Percentiles rank a stretch among this genome's conserved stretches.
Evolutionary conservation across 1,140 invertebrate genomes (phyloP).

Genomic region (Aphelinus atriplicis): DNA sequence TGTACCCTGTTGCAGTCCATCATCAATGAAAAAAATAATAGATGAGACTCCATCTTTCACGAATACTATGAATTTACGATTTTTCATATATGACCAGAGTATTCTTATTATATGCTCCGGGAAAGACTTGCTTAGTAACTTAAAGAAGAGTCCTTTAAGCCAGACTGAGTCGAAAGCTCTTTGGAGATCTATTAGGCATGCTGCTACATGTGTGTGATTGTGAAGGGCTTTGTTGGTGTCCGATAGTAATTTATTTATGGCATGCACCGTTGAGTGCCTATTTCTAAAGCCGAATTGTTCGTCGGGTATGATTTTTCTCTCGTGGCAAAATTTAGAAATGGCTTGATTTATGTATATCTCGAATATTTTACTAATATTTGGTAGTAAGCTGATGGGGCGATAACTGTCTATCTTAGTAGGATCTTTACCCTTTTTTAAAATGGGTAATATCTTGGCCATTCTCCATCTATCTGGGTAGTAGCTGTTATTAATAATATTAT

Average conservation of each 20-base stretch:
- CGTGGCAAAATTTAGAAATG: slow-evolving; percentile 13
- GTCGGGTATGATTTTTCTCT: slow-evolving; percentile 44
- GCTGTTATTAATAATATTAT: slow-evolving; percentile 24
- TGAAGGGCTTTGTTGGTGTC: slow-evolving; percentile 19
- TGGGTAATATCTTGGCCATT: slow-evolving; percentile 14
- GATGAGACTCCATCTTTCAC: too few relatives aligned
- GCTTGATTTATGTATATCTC: slow-evolving; percentile 25
- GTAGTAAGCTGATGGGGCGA: slow-evolving; percentile 54
- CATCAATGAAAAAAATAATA: neutral
- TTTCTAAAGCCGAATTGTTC: slow-evolving; percentile 41
- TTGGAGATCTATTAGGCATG: slow-evolving; percentile 5
- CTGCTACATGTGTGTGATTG: slow-evolving; percentile 9
- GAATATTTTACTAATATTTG: slow-evolving; percentile 51
- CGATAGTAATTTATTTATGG: slow-evolving; percentile 24
- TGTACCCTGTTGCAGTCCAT: neutral
- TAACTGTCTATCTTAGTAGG: too few relatives aligned
- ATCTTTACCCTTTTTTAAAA: neutral
- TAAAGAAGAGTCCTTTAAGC: neutral
- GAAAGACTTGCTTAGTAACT: too few relatives aligned
- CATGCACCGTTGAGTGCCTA: slow-evolving; percentile 39
- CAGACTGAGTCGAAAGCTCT: slow-evolving; percentile 7
- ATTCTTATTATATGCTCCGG: too few relatives aligned
- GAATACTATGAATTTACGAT: too few relatives aligned
- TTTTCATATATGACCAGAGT: too few relatives aligned
- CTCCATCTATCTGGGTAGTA: slow-evolving; percentile 16